Percentiles rank a stretch among this genome's conserved stretches.
Evolutionary conservation across 2,113 vertebrate species (phyloP).

Genomic region (Carettochelys insculpta): DNA sequence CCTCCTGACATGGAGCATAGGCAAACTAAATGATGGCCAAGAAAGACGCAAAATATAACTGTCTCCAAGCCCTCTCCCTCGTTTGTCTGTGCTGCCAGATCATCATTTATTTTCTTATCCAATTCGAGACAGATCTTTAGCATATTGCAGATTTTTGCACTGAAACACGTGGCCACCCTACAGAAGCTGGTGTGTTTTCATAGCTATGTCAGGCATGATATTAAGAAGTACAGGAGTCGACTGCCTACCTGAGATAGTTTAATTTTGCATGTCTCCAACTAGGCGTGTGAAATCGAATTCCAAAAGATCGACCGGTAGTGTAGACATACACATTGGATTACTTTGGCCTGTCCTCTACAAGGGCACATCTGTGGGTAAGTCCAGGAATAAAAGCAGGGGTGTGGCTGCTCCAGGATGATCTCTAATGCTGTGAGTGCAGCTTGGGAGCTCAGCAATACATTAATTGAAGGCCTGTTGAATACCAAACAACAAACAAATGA

Average conservation of each 20-base stretch:
- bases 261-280: too few species aligned
- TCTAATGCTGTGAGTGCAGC: background rate
- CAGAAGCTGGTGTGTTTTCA: background rate
- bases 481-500: background rate
- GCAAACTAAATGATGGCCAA: background rate
- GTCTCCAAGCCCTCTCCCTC: background rate
- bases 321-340: too few species aligned
- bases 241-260: too few species aligned
- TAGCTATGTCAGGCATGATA: too few species aligned
- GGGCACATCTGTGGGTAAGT: background rate
- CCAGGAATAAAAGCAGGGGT: background rate
- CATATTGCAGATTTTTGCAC: background rate
- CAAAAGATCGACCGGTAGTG: too few species aligned
- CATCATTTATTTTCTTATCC: too few species aligned
- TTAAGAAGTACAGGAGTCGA: too few species aligned
- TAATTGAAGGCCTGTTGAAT: background rate
- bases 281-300: too few species aligned
- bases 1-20: background rate
- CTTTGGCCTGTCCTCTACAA: too few species aligned
- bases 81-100: background rate
- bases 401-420: background rate
- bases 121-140: background rate
- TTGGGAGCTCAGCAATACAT: background rate
- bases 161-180: fast-evolving
- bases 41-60: background rate